Percentiles rank a stretch among this genome's conserved stretches.
These are phyloP conservation scores for Phymatocera aterrima DNA, from an alignment of 2,888 invertebrate genomes.

Conservation along the genomic window DNA sequence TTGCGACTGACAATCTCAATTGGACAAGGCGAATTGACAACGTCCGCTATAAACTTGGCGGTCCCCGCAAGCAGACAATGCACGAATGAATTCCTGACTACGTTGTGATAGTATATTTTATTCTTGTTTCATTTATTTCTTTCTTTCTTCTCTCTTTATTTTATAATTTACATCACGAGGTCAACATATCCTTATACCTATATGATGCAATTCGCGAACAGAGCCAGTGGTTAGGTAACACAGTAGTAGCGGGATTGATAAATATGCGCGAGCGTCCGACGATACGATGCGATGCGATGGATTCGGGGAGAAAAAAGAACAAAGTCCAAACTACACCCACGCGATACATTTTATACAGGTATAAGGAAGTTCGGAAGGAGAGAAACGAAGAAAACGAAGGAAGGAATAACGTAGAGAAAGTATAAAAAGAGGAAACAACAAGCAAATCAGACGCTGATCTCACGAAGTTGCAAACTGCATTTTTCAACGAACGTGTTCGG, in stretches of 20 bases:
- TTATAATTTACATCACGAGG: not conserved
- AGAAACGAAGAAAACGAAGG: not conserved
- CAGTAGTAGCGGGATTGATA: not conserved
- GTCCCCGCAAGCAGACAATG: not conserved
- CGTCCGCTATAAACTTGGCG: not conserved
- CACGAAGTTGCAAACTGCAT: too few relatives aligned
- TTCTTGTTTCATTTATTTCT: too few relatives aligned
- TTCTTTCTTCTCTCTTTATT: too few relatives aligned
- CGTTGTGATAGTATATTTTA: too few relatives aligned
- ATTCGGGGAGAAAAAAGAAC: not conserved
- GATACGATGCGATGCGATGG: not conserved
- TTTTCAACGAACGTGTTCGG: too few relatives aligned
- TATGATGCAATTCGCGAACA: conserved; percentile 13
- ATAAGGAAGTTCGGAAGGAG: not conserved
- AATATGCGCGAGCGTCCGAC: too few relatives aligned
- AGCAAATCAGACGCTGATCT: too few relatives aligned
- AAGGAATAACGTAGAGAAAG: not conserved
- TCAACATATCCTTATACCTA: not conserved
- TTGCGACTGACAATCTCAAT: not conserved
- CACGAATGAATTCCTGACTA: not conserved
- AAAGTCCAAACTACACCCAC: not conserved
- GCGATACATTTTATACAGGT: not conserved
- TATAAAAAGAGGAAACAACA: not conserved
- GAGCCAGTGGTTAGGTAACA: conserved; percentile 1
- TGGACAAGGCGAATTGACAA: conserved; percentile 8